Evolutionary conservation across 1,140 invertebrate species (phyloP), one percentile per base, ranked within the genome.

Genomic region (Scaptomyza montana): DNA sequence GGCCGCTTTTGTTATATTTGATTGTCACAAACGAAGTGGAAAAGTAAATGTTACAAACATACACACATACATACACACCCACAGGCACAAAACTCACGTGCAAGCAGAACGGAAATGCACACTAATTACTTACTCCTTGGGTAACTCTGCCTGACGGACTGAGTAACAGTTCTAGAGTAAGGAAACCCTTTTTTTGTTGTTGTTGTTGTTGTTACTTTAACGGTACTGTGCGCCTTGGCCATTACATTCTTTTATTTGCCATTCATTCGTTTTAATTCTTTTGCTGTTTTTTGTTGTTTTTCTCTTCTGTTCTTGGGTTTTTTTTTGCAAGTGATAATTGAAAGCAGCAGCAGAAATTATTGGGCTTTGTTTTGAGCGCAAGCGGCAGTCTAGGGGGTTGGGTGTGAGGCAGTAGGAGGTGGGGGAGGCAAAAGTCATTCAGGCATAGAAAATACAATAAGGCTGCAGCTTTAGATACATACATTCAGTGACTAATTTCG

Each of bases 11-110:
- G 81, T 86, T 77, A 81, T 77, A 81, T 86, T 86, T 86, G 77
- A 85, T 85, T 86, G 81, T 86, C 74, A 81, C 82, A 86, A 86
- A 86, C 81, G 81, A 86, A 86, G 81, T 86, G 81, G 81, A 86
- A 86, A 86, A 86, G 81, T 70, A 86, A 86, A 86, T 86, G 82
- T 86, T 75, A 67, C 66, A 74, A 57, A 72, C 64, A 68, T 68
- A 77, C 54, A 66, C 50, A 50, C 57, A 55, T 68, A 73, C 33
- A 53, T 46, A 54, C 30, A 51, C 49, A 39, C 13, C 39, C 21
- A 46, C 50, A 1, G 50, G 51, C 56, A 57, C 0, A 36, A 36
- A 36, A 36, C 33, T 36, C 33, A 36, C 33, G 33, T 9, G 33
- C 33, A 36, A 36, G 33, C 33, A 9, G 13, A 74, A 78, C 57